Conservation (phyloP, 2,888 invertebrate species). For the Rhamphomyia laevipes region DNA sequence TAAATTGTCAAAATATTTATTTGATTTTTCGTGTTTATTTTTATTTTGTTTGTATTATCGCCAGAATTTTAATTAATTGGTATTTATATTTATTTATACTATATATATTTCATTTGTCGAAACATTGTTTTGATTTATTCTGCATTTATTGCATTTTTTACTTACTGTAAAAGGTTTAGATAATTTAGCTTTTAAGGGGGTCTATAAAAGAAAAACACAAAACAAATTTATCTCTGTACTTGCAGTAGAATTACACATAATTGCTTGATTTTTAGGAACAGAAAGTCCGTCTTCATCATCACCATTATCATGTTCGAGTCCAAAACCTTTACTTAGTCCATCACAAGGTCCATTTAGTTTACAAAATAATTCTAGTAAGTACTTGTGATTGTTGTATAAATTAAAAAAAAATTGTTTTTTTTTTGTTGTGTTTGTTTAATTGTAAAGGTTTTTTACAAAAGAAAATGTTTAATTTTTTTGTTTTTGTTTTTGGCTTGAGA, state of each 20-base stretch:
- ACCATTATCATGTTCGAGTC: slow-evolving; percentile 37
- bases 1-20: background rate
- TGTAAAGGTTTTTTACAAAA: slow-evolving; percentile 9
- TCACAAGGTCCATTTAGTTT: slow-evolving; percentile 34
- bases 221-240: background rate
- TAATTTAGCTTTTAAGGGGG: too few species aligned
- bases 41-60: background rate
- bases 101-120: background rate
- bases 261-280: slow-evolving; percentile 26
- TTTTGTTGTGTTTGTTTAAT: slow-evolving; percentile 8
- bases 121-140: background rate
- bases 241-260: slow-evolving; percentile 6
- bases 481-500: slow-evolving; percentile 1
- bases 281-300: slow-evolving; percentile 35
- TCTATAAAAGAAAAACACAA: background rate
- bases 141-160: background rate
- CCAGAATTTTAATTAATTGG: background rate
- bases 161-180: background rate
- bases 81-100: background rate
- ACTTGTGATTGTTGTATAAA: background rate
- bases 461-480: background rate
- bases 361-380: slow-evolving; percentile 28
- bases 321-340: slow-evolving; percentile 37
- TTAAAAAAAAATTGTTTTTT: slow-evolving; percentile 2
- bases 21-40: slow-evolving; percentile 1